Conservation (phyloP, 2,797 vertebrate genomes). For the Clarias pachynema region DNA sequence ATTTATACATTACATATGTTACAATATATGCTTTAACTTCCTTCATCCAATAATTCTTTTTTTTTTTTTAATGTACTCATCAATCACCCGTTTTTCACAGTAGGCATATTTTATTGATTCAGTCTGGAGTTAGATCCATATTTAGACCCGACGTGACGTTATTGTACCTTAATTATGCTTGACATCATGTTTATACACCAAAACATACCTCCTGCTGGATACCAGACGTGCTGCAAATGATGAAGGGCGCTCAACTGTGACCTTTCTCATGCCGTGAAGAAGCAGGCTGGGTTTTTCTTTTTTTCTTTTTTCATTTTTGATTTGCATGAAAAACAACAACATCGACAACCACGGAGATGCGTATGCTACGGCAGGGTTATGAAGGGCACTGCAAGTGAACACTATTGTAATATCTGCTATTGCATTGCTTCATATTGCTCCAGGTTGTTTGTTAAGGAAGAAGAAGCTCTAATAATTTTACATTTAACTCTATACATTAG, state of each 20-base stretch:
- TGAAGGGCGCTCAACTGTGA: conserved; percentile 13
- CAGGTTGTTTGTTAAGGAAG: not conserved
- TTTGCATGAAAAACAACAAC: not conserved
- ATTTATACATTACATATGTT: not conserved
- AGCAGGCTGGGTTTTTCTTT: not conserved
- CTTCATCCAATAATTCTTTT: not conserved
- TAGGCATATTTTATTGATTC: not conserved
- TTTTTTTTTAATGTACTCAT: not conserved
- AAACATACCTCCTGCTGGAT: conserved; percentile 28
- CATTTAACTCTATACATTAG: not conserved
- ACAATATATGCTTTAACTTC: not conserved
- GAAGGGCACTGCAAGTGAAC: not conserved
- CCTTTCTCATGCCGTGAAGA: conserved; percentile 8
- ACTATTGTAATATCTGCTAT: not conserved
- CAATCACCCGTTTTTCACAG: conserved; percentile 9
- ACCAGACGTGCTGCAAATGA: conserved; percentile 11
- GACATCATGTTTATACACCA: conserved; percentile 47
- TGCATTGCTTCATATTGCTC: not conserved
- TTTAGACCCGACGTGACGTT: not conserved
- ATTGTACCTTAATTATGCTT: conserved; percentile 40
- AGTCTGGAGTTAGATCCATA: not conserved
- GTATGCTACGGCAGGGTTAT: not conserved
- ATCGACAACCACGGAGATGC: not conserved
- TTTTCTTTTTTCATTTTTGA: not conserved
- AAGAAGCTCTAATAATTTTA: not conserved